These are phyloP conservation scores for Lepus oiostolus DNA, from an alignment of 2,797 vertebrate genomes.

Conservation along the genomic window DNA sequence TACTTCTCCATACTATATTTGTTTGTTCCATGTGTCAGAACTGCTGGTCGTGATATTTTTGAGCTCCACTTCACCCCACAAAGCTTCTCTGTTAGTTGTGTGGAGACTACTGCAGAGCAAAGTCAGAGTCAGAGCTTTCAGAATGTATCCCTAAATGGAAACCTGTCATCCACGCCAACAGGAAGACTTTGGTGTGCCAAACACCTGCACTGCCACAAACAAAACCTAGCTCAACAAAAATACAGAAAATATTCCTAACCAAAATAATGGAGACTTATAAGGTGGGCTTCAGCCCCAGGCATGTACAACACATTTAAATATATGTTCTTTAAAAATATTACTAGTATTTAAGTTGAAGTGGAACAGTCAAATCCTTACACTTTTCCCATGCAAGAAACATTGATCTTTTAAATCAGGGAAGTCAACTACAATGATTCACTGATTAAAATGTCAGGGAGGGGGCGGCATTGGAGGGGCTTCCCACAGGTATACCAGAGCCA, in stretches of 20 bases:
- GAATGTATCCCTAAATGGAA: slow-evolving; percentile 18
- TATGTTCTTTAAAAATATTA: slow-evolving; percentile 59
- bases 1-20: not conserved
- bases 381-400: not conserved
- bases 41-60: not conserved
- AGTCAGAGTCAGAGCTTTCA: not conserved
- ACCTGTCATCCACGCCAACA: not conserved
- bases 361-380: slow-evolving; percentile 12
- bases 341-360: slow-evolving; percentile 51
- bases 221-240: slow-evolving; percentile 36
- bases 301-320: slow-evolving; percentile 36
- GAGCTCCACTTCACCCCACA: not conserved
- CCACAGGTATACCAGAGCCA: not conserved
- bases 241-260: slow-evolving; percentile 43
- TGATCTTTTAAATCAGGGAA: slow-evolving; percentile 23
- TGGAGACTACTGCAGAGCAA: not conserved
- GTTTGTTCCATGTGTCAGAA: not conserved
- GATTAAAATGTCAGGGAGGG: not conserved
- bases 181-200: not conserved
- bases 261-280: not conserved
- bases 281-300: not conserved
- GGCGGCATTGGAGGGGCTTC: too few species aligned
- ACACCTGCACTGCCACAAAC: not conserved
- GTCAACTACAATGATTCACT: not conserved
- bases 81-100: not conserved